Base-by-base conservation (phyloP, 2,113 vertebrate genomes). In the Numenius arquata region DNA sequence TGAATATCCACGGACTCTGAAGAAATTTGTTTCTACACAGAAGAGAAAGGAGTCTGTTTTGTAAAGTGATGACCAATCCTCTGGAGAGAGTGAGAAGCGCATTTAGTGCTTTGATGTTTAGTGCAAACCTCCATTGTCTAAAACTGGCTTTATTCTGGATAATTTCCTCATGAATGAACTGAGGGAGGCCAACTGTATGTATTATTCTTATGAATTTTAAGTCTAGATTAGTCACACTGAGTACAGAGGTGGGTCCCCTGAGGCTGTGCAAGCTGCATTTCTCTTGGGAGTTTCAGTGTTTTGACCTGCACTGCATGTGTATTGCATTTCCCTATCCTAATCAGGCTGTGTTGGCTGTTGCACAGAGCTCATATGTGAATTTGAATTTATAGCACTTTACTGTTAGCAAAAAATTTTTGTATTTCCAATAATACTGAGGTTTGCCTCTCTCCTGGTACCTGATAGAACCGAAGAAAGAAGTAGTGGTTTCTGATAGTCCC, bases 231-330 rank as follows among this genome's bases (percentile, higher is more conserved):
- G 25, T 11, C 15, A 8, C 8, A 38, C 1, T 0, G 1, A 61
- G 8, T 15, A 62, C 18, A 78, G 43, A 20, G 5, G 4, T 1
- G 38, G 15, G 15, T 71, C 74, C 12, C 27, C 32, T 58, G 48
- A 59, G 23, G 25, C 5, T 59, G 5, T 74, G 12, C 11, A 74
- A 25, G 19, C 19, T 3, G 5, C 2, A 29, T 58, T 82, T 71
- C 43, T 52, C 29, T 32, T 20, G 0, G 1, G 8, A 36, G 5
- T 62, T 19, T 30, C n/a, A 34, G 0, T 30, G 5, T 72, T 59
- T 76, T 66, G 36, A 67, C 19, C 11, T 43, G 9, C 17, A 27
- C 16, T 74, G 14, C 38, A 15, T 5, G 3, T 13, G 5, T 66
- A 8, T 80, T 70, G 5, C 3, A 2, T 7, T 1, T 53, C 11